Percentiles rank a stretch among this genome's conserved stretches.
These are phyloP conservation scores for Vannuccia rotundouncinata DNA, from an alignment of 2,888 invertebrate genomes.

Conservation along the genomic window DNA sequence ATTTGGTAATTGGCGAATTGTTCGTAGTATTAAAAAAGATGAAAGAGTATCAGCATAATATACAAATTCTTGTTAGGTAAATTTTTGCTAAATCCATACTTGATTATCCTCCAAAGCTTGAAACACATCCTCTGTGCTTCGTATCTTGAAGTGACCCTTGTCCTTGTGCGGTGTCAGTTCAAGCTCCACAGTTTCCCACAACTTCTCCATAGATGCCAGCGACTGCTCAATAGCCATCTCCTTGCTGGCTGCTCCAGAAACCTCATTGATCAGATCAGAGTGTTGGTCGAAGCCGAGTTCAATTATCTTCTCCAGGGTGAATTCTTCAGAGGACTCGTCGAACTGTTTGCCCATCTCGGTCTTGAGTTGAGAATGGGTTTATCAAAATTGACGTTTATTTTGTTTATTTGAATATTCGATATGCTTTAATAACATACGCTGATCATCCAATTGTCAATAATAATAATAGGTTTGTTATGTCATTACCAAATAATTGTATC, in stretches of 20 bases:
- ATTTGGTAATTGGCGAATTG: neutral
- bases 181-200: constrained; percentile 68
- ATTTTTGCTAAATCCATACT: constrained; percentile 56
- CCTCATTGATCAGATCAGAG: constrained; percentile 74
- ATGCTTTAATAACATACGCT: too few species aligned
- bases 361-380: constrained; percentile 45
- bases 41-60: too few species aligned
- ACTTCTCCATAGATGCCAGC: constrained; percentile 65
- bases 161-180: constrained; percentile 68
- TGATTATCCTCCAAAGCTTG: constrained; percentile 76
- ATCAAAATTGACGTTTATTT: too few species aligned
- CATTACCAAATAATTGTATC: too few species aligned
- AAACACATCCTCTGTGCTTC: constrained; percentile 69
- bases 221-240: constrained; percentile 71
- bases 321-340: constrained; percentile 70
- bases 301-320: constrained; percentile 74
- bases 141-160: constrained; percentile 65
- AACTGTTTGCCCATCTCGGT: constrained; percentile 67
- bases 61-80: neutral
- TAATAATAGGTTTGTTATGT: too few species aligned
- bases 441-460: too few species aligned
- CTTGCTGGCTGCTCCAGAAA: constrained; percentile 79
- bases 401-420: too few species aligned
- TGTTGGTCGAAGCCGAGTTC: constrained; percentile 73
- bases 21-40: neutral